phyloP scores from a whole-genome alignment of 2,888 invertebrate species.

The Monoplex corrugatus region DNA sequence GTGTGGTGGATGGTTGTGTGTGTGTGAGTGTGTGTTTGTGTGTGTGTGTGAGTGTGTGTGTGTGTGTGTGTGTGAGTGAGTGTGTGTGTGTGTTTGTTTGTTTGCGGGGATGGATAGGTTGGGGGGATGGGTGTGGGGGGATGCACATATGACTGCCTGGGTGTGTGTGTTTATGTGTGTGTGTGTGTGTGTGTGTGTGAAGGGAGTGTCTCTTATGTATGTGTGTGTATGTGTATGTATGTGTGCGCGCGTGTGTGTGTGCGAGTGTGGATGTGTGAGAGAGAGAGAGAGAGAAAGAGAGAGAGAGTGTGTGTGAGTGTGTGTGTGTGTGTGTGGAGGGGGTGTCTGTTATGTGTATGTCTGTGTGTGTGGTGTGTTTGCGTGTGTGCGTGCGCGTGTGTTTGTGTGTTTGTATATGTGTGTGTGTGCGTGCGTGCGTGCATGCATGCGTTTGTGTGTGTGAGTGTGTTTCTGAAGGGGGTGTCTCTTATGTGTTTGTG shows the following conservation, averaged over 20 bases:
- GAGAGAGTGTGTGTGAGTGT: no score
- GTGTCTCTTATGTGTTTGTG: not conserved
- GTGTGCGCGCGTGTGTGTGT: not conserved
- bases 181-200: not conserved
- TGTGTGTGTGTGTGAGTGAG: not conserved
- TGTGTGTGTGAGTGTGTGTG: not conserved
- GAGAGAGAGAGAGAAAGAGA: not conserved
- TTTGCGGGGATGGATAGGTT: no score
- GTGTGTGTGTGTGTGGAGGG: no score
- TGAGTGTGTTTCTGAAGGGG: not conserved
- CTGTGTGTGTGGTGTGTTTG: no score
- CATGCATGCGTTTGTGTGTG: not conserved
- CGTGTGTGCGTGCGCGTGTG: no score
- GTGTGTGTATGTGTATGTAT: not conserved
- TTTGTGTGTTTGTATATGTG: not conserved
- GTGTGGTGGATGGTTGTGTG: no score
- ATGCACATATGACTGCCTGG: not conserved
- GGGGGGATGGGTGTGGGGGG: no score
- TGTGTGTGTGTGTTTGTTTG: not conserved
- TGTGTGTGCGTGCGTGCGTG: not conserved
- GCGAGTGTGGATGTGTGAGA: not conserved
- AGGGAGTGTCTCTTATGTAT: not conserved
- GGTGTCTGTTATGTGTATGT: no score
- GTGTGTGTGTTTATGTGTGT: not conserved
- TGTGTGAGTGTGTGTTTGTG: not conserved